phyloP scores from a whole-genome alignment of 2,888 invertebrate species.

The Phlogophora meticulosa region DNA sequence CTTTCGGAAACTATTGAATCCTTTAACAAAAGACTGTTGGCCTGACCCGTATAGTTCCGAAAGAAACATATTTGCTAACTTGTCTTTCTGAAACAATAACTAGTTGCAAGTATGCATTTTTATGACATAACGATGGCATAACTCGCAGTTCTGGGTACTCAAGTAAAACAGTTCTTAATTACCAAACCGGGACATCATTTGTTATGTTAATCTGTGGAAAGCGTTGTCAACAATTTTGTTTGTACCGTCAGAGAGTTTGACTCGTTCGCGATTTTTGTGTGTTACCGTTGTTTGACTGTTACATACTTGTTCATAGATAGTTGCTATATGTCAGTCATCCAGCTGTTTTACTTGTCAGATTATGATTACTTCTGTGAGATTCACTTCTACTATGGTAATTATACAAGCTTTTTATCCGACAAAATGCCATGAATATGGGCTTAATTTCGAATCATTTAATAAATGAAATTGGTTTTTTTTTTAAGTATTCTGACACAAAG shows the following conservation, averaged over 20 bases:
- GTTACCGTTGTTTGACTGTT: background rate
- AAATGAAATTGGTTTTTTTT: background rate
- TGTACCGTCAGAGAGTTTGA: conserved; percentile 23
- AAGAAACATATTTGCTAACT: background rate
- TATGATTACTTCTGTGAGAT: no score
- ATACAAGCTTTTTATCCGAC: no score
- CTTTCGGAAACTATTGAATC: conserved; percentile 12
- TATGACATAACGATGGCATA: conserved; percentile 49
- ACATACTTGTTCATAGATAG: background rate
- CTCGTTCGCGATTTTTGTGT: conserved; percentile 11
- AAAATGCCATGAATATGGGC: background rate
- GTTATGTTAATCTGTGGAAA: conserved; percentile 69
- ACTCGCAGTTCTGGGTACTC: conserved; percentile 11
- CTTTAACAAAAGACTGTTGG: conserved; percentile 17
- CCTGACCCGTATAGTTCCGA: conserved; percentile 25
- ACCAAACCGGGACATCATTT: conserved; percentile 65
- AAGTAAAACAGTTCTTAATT: conserved; percentile 60
- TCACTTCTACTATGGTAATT: no score
- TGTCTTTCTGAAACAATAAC: conserved; percentile 23
- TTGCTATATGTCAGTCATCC: background rate
- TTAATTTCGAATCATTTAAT: background rate
- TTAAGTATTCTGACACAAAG: background rate
- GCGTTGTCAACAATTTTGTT: conserved; percentile 45
- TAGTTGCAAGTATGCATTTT: conserved; percentile 46
- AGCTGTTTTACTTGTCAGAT: background rate